Evolutionary conservation across 2,797 vertebrate genomes (phyloP).

Genomic region (Glyptemys insculpta): DNA sequence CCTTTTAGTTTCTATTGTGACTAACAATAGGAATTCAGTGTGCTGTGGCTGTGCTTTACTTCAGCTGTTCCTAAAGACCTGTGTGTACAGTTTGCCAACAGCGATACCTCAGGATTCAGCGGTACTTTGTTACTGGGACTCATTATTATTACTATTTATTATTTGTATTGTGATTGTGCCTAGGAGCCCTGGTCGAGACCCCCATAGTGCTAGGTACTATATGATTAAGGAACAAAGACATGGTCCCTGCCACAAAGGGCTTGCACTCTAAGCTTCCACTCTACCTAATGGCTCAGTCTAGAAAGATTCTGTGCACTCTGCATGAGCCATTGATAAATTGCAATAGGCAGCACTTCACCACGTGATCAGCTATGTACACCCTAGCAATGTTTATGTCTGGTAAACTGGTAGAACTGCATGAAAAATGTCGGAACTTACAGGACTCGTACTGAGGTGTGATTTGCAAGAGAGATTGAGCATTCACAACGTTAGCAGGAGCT

Average conservation of each 20-base stretch:
- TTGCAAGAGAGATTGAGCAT: background rate
- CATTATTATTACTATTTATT: constrained; percentile 27
- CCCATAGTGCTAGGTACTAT: background rate
- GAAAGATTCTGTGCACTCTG: constrained; percentile 9
- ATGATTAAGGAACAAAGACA: constrained; percentile 40
- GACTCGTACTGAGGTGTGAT: background rate
- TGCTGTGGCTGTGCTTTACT: constrained; percentile 61
- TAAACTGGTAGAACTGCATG: background rate
- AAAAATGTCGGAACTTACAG: constrained; percentile 10
- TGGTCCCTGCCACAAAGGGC: constrained; percentile 16
- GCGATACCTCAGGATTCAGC: constrained; percentile 39
- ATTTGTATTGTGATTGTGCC: background rate
- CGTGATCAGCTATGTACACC: background rate
- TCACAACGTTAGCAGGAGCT: background rate
- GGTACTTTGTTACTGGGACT: constrained; percentile 37
- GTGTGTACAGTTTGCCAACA: constrained; percentile 52
- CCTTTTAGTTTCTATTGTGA: constrained; percentile 71
- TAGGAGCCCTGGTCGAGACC: constrained; percentile 20
- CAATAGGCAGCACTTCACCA: background rate
- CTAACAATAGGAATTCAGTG: constrained; percentile 71
- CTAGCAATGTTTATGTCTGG: constrained; percentile 11
- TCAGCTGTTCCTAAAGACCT: constrained; percentile 59
- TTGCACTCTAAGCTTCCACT: background rate
- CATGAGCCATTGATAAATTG: background rate
- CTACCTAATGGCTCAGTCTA: background rate